These are phyloP conservation scores for Uloborus diversus DNA, from an alignment of 1,140 invertebrate genomes.

Conservation along the genomic window DNA sequence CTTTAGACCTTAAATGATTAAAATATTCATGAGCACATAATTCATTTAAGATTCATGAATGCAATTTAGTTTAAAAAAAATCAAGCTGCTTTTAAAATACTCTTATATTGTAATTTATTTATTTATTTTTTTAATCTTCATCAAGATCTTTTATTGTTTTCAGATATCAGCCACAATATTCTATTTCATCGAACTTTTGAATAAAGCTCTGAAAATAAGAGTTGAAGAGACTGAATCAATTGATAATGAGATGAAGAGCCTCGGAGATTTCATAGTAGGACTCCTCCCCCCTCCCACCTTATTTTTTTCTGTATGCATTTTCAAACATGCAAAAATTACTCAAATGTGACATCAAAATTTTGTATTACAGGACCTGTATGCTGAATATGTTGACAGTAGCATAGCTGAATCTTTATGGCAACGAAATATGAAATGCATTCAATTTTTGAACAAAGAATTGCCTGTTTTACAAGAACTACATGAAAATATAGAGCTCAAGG, in stretches of 20 bases:
- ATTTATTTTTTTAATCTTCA: background rate
- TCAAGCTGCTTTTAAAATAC: too few species aligned
- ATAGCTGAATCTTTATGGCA: background rate
- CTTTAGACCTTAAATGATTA: too few species aligned
- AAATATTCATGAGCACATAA: too few species aligned
- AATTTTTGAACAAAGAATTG: background rate
- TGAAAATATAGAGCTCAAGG: background rate
- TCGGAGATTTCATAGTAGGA: slow-evolving; percentile 2
- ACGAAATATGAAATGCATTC: slow-evolving; percentile 10
- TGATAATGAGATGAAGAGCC: background rate
- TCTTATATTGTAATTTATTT: background rate
- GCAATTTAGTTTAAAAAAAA: too few species aligned
- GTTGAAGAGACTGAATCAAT: background rate
- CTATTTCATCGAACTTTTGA: too few species aligned
- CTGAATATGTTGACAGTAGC: background rate
- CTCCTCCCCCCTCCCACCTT: too few species aligned
- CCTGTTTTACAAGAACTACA: background rate
- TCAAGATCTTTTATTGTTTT: too few species aligned
- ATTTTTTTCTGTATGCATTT: too few species aligned
- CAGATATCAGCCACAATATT: too few species aligned
- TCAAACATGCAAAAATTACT: too few species aligned
- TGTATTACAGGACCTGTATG: slow-evolving; percentile 16
- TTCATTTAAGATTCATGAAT: too few species aligned
- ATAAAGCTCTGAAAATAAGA: background rate
- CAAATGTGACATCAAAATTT: too few species aligned